Percentiles rank a stretch among this genome's conserved stretches.
Evolutionary conservation across 2,888 invertebrate genomes (phyloP).

Genomic region (Odontomyia ornata): DNA sequence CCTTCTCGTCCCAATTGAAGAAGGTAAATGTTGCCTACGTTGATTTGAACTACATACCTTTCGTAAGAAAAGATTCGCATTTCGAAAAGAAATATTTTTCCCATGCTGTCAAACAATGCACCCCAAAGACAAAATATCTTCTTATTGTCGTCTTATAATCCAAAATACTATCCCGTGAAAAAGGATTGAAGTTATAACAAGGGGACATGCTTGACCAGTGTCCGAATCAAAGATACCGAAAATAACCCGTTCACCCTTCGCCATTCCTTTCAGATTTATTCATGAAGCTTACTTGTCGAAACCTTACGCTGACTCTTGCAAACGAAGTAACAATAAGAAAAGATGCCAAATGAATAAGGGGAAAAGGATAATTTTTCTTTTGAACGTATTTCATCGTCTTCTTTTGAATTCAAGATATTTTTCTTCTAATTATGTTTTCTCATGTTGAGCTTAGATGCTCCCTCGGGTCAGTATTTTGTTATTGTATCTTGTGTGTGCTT

Average conservation of each 20-base stretch:
- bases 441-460: neutral
- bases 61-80: no score
- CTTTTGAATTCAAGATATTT: neutral
- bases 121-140: no score
- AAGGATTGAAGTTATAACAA: neutral
- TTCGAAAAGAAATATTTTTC: no score
- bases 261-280: neutral
- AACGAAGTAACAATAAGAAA: neutral
- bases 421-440: neutral
- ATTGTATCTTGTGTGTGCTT: neutral
- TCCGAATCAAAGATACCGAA: neutral
- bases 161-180: no score
- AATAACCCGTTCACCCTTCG: neutral
- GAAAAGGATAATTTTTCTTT: neutral
- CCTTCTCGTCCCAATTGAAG: no score
- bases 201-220: neutral
- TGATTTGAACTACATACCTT: no score
- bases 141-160: no score
- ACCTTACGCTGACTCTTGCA: neutral
- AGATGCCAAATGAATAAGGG: neutral
- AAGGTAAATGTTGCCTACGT: no score
- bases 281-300: neutral
- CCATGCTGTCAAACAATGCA: no score
- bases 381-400: neutral
- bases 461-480: neutral